phyloP scores from a whole-genome alignment of 1,140 invertebrate species.

The Sminthurides bifidus region DNA sequence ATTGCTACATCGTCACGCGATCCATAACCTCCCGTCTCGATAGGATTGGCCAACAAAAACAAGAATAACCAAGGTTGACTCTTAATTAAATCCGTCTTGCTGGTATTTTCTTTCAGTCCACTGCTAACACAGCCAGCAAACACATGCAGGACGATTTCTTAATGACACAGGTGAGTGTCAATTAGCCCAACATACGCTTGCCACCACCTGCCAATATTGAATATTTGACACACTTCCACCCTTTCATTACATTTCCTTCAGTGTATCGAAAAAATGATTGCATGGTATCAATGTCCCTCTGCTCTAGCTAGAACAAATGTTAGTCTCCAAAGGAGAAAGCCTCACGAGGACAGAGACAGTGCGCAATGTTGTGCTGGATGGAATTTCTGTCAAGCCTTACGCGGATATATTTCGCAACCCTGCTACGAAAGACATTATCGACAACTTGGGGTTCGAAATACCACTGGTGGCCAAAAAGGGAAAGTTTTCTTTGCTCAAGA shows the following conservation, averaged over 20 bases:
- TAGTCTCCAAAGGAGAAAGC: conserved; percentile 8
- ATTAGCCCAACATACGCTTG: neutral
- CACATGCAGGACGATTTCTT: conserved; percentile 4
- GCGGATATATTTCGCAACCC: conserved; percentile 7
- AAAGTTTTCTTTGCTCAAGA: no score
- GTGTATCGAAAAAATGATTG: neutral
- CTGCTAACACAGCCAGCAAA: conserved; percentile 11
- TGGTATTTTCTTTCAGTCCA: conserved; percentile 3
- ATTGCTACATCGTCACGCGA: no score
- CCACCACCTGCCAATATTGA: no score
- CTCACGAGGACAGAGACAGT: conserved; percentile 15
- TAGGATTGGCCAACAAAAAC: neutral
- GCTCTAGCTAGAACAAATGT: neutral
- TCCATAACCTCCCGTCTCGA: neutral
- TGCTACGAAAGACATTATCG: neutral
- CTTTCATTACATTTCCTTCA: no score
- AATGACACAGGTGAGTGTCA: neutral
- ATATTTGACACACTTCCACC: no score
- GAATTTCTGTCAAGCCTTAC: conserved; percentile 15
- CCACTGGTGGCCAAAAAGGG: neutral
- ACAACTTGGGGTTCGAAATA: neutral
- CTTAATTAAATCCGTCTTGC: neutral
- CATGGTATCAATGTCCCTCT: neutral
- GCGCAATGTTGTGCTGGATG: conserved; percentile 16
- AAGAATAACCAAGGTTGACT: neutral